Evolutionary conservation across 2,797 vertebrate species (phyloP), one percentile per base, ranked within the genome.

Genomic region (Oryzias dopingdopingensis): DNA sequence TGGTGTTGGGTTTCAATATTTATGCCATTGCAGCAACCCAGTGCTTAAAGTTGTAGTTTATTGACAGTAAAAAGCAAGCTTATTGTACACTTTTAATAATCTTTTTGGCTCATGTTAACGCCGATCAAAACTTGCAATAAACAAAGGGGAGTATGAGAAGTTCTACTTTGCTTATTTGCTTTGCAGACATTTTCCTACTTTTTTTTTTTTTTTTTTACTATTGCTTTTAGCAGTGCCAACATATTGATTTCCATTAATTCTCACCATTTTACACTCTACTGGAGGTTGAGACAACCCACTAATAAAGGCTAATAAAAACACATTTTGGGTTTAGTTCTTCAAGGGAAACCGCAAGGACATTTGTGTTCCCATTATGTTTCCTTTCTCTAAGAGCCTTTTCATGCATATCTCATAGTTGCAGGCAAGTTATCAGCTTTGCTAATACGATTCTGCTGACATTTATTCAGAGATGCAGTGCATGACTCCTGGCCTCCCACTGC

Each of bases 201-300:
- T 51, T 40, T 40, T 18, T 18, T 18, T 18, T 40, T 50, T 59
- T 56, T 41, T 49, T 45, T 53, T 49, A 61, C 49, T 50, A 60
- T 74, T 76, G 71, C 61, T 56, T 53, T 51, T 50, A 56, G 60
- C 69, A 70, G 71, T 62, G 60, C 65, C 61, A 67, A 57, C 59
- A 54, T 70, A 77, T 79, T 70, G 71, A 83, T 85, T 71, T 60
- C 56, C 60, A 80, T 84, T 59, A 75, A 79, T 78, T 75, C 49
- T 15, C 20, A 48, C 57, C 64, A 59, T 76, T 64, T 69, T 61
- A 44, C 32, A 52, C 42, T 71, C 55, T 46, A 42, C 47, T 67
- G 56, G 37, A 65, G 56, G 71, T 53, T 42, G 16, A 74, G 70
- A 55, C 54, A 71, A 18, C 51, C 26, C 22, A 59, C 62, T 56